Conservation (phyloP, 2,797 vertebrate species). For the Salmo trutta region DNA sequence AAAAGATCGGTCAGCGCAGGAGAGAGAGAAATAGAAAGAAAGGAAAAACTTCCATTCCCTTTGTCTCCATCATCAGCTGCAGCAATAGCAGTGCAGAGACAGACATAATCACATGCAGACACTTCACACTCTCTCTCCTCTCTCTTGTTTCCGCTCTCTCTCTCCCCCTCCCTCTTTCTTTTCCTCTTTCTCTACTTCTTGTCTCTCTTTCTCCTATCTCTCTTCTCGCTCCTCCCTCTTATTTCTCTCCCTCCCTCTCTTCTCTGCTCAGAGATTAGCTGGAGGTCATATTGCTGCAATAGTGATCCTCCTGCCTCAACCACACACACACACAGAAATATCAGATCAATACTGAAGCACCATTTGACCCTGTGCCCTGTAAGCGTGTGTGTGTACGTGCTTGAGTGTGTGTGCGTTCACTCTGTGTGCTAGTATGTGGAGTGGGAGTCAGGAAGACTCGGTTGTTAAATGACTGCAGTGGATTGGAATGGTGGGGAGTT, state of each 20-base stretch:
- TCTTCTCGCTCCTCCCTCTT: not conserved
- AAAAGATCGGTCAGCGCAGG: not conserved
- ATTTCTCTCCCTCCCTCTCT: slow-evolving; percentile 8
- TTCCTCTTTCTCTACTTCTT: not conserved
- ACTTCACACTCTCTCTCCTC: not conserved
- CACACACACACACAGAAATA: slow-evolving; percentile 40
- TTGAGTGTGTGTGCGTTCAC: slow-evolving; percentile 5
- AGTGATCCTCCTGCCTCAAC: not conserved
- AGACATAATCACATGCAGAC: not conserved
- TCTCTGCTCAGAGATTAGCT: slow-evolving; percentile 28
- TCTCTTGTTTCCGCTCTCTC: not conserved
- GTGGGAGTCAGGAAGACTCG: slow-evolving; percentile 19
- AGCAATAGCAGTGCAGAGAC: not conserved
- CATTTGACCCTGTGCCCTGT: slow-evolving; percentile 40
- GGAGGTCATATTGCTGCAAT: slow-evolving; percentile 40
- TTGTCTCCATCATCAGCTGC: slow-evolving; percentile 1
- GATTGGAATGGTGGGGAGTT: slow-evolving; percentile 43
- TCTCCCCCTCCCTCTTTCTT: slow-evolving; percentile 1
- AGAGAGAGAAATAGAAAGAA: not conserved
- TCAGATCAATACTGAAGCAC: not conserved
- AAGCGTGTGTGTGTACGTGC: not conserved
- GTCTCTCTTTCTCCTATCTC: not conserved
- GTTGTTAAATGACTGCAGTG: slow-evolving; percentile 79
- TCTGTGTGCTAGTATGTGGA: slow-evolving; percentile 13
- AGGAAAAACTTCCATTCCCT: not conserved